Evolutionary conservation across 1,140 invertebrate genomes (phyloP).

Genomic region (Drosophila ohnishii): DNA sequence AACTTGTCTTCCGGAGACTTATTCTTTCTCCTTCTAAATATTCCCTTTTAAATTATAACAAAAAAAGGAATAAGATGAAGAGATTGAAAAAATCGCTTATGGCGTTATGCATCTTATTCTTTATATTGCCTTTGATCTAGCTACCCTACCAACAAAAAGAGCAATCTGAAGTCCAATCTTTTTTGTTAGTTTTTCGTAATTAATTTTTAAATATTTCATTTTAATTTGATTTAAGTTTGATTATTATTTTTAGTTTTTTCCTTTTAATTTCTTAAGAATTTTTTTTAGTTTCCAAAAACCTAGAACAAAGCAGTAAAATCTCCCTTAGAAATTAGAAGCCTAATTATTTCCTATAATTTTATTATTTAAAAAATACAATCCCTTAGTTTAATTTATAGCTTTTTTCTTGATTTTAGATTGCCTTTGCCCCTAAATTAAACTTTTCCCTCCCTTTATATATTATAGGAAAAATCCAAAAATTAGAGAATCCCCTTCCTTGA

Average conservation of each 20-base stretch:
- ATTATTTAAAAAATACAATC: neutral
- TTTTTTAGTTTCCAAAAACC: neutral
- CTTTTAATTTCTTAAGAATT: neutral
- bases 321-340: neutral
- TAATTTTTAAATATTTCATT: neutral
- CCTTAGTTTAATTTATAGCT: neutral
- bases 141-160: neutral
- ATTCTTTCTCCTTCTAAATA: neutral
- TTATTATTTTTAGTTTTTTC: no score
- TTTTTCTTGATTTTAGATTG: constrained; percentile 1
- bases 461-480: constrained; percentile 5
- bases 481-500: neutral
- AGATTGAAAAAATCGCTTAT: neutral
- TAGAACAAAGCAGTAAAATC: neutral
- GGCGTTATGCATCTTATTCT: neutral
- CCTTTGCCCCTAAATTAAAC: neutral
- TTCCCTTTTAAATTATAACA: neutral
- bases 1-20: neutral
- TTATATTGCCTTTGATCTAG: neutral
- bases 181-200: neutral
- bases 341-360: neutral
- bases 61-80: neutral
- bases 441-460: neutral
- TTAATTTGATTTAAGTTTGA: no score
- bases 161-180: neutral